Percentiles rank a stretch among this genome's conserved stretches.
Conservation (phyloP, 23 tunicate genomes). For the Ciona savignyi region DNA sequence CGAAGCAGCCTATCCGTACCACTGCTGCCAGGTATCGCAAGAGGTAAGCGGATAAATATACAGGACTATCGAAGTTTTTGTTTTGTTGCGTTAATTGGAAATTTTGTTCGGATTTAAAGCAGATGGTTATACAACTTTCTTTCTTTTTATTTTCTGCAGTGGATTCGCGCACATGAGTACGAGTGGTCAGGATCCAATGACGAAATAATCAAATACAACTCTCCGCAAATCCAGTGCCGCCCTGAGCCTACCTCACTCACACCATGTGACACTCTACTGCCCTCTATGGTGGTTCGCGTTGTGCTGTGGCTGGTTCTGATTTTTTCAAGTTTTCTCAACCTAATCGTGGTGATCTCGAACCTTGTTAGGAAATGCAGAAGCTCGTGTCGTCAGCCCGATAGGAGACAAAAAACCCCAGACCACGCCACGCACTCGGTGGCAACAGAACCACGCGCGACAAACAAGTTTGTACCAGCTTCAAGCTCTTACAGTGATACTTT, state of each 20-base stretch:
- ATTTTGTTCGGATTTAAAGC: too few relatives aligned
- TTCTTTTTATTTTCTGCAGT: neutral
- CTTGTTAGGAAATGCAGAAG: neutral
- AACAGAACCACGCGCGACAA: too few relatives aligned
- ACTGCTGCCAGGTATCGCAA: slow-evolving; percentile 56
- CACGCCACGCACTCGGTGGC: neutral
- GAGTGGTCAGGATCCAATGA: neutral
- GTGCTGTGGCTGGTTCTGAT: slow-evolving; percentile 46
- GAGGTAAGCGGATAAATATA: too few relatives aligned
- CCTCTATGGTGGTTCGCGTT: slow-evolving; percentile 25
- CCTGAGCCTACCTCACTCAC: slow-evolving; percentile 63
- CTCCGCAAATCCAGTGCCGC: slow-evolving; percentile 22
- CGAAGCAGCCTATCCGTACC: slow-evolving; percentile 57
- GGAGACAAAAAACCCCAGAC: neutral
- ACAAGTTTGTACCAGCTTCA: neutral
- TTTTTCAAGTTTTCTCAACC: slow-evolving; percentile 34
- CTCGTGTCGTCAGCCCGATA: neutral
- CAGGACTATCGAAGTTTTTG: too few relatives aligned
- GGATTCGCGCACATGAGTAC: neutral
- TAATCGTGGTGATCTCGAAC: slow-evolving; percentile 26
- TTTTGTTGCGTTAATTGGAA: too few relatives aligned
- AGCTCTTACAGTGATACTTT: slow-evolving; percentile 21
- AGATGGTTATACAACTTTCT: too few relatives aligned
- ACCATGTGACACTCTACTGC: slow-evolving; percentile 59
- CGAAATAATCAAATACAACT: neutral